phyloP scores from a whole-genome alignment of 2,888 invertebrate species.

The Pinctada fucata region DNA sequence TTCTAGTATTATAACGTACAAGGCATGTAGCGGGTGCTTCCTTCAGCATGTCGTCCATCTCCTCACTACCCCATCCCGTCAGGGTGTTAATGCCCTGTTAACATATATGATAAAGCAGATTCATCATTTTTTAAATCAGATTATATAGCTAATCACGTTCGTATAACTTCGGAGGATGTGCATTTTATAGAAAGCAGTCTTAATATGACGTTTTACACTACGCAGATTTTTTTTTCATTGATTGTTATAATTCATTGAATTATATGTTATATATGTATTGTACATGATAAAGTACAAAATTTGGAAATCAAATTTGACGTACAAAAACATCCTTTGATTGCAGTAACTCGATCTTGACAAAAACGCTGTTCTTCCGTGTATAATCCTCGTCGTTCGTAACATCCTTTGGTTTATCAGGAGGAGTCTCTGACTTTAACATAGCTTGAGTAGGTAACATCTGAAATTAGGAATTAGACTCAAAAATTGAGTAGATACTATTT shows the following conservation, averaged over 20 bases:
- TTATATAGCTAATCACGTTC: too few species aligned
- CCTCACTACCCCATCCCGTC: conserved; percentile 43
- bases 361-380: conserved; percentile 40
- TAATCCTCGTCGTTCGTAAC: conserved; percentile 17
- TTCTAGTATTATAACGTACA: conserved; percentile 38
- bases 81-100: conserved; percentile 56
- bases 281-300: too few species aligned
- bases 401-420: conserved; percentile 34
- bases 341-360: conserved; percentile 56
- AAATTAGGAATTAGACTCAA: background rate
- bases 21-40: conserved; percentile 50
- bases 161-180: too few species aligned
- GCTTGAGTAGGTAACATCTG: conserved; percentile 50
- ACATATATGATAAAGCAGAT: background rate
- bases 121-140: too few species aligned
- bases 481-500: too few species aligned
- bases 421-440: conserved; percentile 39
- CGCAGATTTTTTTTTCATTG: too few species aligned
- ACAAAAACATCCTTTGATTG: conserved; percentile 57
- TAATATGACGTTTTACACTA: too few species aligned
- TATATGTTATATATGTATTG: too few species aligned
- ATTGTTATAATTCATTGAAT: too few species aligned
- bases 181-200: too few species aligned
- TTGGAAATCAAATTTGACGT: conserved; percentile 25
- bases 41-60: conserved; percentile 34